Evolutionary conservation across 2,797 vertebrate genomes (phyloP), one percentile per base, ranked within the genome.

Genomic region (Sebastes steindachneri): DNA sequence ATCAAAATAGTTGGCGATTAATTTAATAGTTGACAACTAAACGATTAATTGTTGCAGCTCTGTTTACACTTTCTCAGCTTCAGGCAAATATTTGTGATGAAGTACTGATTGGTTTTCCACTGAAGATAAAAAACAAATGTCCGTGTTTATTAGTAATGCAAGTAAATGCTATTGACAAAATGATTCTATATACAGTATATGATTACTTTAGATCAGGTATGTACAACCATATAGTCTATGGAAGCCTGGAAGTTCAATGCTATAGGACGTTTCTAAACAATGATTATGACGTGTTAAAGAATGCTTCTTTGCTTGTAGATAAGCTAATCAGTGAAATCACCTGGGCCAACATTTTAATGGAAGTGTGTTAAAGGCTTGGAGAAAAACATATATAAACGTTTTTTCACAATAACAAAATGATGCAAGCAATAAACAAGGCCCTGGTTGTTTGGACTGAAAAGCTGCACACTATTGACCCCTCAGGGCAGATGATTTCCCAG

Each of bases 391-490:
- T 62, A 51, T 3, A 73, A 59, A 54, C 1, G 2, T 48, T 73
- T 60, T 73, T 59, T 59, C 25, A 75, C n/a, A 10, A 17, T 11
- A 66, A 19, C 14, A 51, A 68, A 68, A 67, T 45, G 11, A 10
- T 64, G 35, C 35, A 58, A 58, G 33, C 45, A 67, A 19, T 54
- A 54, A 59, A 53, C 17, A 41, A 53, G 28, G 10, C 21, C 7
- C n/a, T 29, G 21, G 9, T 67, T 48, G 19, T 37, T 21, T 59
- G 17, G n/a, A 51, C 64, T 73, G 64, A 65, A 73, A 80, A 66
- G 58, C 66, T 79, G 48, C 68, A 57, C 58, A 76, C 35, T 80
- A 59, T 80, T 80, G 37, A 76, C 73, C 59, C 57, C 19, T 76
- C 54, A 14, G 73, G 69, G 21, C 17, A 28, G 59, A 69, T 29